These are phyloP conservation scores for Mactromeris polynyma DNA, from an alignment of 2,888 invertebrate species.

Conservation along the genomic window DNA sequence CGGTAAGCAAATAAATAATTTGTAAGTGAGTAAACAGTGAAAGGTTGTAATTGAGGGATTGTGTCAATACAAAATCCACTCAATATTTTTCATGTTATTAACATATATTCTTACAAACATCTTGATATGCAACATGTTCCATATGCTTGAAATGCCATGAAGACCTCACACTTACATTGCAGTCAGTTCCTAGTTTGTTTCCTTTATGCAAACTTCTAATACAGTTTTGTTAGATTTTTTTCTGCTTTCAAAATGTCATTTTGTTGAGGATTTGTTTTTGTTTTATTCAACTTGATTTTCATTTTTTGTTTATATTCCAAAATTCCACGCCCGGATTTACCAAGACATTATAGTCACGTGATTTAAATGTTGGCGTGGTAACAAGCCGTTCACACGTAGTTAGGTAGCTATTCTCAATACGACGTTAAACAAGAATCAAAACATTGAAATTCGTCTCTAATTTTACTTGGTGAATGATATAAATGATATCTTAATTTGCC, in stretches of 20 bases:
- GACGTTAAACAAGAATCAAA: too few relatives aligned
- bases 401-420: not conserved
- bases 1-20: constrained; percentile 55
- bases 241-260: not conserved
- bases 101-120: constrained; percentile 31
- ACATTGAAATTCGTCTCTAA: too few relatives aligned
- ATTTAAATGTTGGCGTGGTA: not conserved
- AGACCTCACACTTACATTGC: constrained; percentile 1
- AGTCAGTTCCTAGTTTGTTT: not conserved
- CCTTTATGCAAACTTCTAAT: not conserved
- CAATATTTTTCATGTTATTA: constrained; percentile 25
- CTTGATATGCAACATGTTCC: constrained; percentile 23
- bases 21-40: constrained; percentile 43
- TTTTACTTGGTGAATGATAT: too few relatives aligned
- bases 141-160: constrained; percentile 1
- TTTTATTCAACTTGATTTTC: constrained; percentile 8
- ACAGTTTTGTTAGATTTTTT: not conserved
- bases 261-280: not conserved
- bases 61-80: constrained; percentile 38
- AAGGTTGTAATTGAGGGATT: constrained; percentile 47
- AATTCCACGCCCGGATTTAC: not conserved
- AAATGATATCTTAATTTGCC: not conserved
- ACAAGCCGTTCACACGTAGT: not conserved
- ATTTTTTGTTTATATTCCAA: not conserved
- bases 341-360: not conserved